Evolutionary conservation across 2,797 vertebrate genomes (phyloP).

Genomic region (Anas acuta): DNA sequence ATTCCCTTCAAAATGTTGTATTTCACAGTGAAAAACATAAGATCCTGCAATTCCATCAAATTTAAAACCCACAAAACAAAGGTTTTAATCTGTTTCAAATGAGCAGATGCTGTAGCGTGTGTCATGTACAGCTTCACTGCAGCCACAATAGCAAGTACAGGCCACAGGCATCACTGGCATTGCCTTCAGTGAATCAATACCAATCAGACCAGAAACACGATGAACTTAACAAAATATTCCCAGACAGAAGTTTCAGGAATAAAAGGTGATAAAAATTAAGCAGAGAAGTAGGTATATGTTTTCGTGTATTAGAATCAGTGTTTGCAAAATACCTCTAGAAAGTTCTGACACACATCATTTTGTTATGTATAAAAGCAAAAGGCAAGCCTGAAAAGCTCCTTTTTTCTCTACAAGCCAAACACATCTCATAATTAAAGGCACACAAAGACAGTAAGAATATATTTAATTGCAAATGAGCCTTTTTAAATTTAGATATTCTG

Average conservation of each 20-base stretch:
- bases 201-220: neutral
- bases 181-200: neutral
- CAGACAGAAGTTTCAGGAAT: neutral
- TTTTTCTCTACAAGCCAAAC: neutral
- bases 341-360: neutral
- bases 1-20: neutral
- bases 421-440: neutral
- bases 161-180: neutral
- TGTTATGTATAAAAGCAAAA: neutral
- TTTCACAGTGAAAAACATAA: neutral
- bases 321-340: neutral
- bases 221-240: neutral
- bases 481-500: neutral
- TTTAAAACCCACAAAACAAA: neutral
- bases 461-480: neutral
- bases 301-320: neutral
- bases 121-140: neutral
- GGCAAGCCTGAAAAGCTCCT: neutral
- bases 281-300: neutral
- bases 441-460: neutral
- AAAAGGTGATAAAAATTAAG: constrained; percentile 1
- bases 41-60: neutral
- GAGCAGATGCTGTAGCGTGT: neutral
- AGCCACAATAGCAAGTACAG: neutral
- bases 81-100: neutral